Base-by-base conservation (phyloP, 1,140 invertebrate genomes). In the Drosophila eugracilis region DNA sequence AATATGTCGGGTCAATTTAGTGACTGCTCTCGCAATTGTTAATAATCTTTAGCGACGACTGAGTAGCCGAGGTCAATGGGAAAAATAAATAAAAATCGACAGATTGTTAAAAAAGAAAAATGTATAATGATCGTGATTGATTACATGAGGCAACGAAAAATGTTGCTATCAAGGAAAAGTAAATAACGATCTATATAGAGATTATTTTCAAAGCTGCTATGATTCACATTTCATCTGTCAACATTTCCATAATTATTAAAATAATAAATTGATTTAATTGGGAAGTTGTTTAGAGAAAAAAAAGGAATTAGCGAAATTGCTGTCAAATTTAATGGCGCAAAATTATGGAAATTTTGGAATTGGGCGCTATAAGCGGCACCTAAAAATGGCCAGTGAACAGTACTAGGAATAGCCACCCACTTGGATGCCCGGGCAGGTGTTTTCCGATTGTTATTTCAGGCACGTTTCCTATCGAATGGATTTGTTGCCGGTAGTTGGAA, bases 21-120 rank as follows among this genome's bases (percentile, higher is more conserved):
- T 59, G 63, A 52, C 55, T 55, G 69, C 70, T 59, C 76, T 70
- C 48, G 53, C 49, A 75, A 65, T 66, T 57, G 66, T 69, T 85
- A 70, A 70, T 86, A 85, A 85, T 85, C 67, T 85, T 42, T 77
- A 50, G 28, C 62, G 81, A 85, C 72, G 72, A 30, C 58, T 85
- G 76, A 85, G 76, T 80, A 50, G 47, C 50, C 59, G 73, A 74
- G 73, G 77, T 77, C 79, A 44, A 62, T 70, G 30, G 12, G 54
- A 45, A 32, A 58, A 22, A 32, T n/a, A n/a, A 63, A 67, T 39
- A 57, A 28, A 66, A 74, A 81, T 76, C 36, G 50, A 83, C 55
- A 47, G 53, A 58, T 53, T 17, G 37, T 21, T 39, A 26, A 21
- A 58, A 59, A 41, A 30, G 42, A 36, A 26, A 26, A 57, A 30